phyloP scores from a whole-genome alignment of 2,888 invertebrate species.

The Thalpophila matura region DNA sequence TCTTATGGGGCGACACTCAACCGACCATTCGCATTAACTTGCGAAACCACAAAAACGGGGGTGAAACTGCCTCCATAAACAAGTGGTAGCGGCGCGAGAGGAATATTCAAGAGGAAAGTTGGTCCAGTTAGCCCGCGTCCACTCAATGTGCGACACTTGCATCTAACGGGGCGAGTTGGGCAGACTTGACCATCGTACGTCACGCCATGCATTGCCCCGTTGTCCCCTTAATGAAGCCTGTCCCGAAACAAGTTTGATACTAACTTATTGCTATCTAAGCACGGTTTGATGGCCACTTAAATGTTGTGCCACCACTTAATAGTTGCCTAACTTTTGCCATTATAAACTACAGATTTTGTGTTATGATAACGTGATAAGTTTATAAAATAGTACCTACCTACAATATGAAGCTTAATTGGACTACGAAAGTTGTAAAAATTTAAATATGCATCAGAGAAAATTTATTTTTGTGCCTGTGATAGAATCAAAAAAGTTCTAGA shows the following conservation, averaged over 20 bases:
- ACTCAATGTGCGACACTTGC: conserved; percentile 86
- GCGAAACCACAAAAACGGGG: conserved; percentile 81
- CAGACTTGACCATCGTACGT: conserved; percentile 72
- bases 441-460: background rate
- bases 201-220: conserved; percentile 82
- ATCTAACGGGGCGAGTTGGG: conserved; percentile 82
- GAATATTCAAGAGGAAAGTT: conserved; percentile 90
- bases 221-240: conserved; percentile 86
- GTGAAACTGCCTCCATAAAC: conserved; percentile 83
- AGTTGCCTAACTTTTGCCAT: conserved; percentile 81
- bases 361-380: conserved; percentile 64
- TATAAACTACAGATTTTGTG: conserved; percentile 78
- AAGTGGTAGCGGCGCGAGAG: conserved; percentile 76
- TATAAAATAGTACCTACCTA: conserved; percentile 51
- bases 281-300: conserved; percentile 87
- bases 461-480: too few relatives aligned
- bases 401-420: conserved; percentile 10
- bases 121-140: conserved; percentile 70
- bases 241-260: conserved; percentile 80
- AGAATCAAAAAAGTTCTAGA: background rate
- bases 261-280: conserved; percentile 87
- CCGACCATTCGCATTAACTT: conserved; percentile 82
- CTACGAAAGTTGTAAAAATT: background rate
- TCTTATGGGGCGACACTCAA: conserved; percentile 80
- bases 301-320: conserved; percentile 80